phyloP scores from a whole-genome alignment of 2,113 vertebrate genomes.

The Brachypteracias leptosomus region DNA sequence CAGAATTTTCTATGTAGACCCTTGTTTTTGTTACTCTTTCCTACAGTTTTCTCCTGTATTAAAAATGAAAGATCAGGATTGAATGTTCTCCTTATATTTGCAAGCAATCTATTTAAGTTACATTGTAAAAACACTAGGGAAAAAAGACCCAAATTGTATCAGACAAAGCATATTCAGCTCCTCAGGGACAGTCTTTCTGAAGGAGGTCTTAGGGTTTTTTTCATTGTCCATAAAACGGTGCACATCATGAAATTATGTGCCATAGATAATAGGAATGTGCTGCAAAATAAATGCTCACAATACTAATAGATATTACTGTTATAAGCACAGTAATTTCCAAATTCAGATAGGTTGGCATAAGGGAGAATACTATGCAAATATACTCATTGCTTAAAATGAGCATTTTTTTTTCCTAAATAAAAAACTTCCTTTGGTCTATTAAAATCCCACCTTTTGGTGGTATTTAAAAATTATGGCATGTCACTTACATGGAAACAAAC shows the following conservation, averaged over 20 bases:
- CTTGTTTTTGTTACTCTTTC: background rate
- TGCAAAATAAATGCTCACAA: background rate
- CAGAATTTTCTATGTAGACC: background rate
- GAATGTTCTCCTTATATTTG: background rate
- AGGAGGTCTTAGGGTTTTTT: background rate
- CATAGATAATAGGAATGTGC: background rate
- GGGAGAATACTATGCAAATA: background rate
- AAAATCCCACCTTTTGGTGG: background rate
- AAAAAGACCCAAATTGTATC: background rate
- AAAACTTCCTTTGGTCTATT: background rate
- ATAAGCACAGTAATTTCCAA: background rate
- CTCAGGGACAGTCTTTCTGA: background rate
- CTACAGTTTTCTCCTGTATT: background rate
- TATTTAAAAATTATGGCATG: background rate
- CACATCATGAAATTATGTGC: rapidly evolving
- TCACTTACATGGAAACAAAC: background rate
- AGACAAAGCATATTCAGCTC: background rate
- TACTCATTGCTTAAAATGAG: background rate
- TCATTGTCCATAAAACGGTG: background rate
- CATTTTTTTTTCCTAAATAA: background rate
- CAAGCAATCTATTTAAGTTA: background rate
- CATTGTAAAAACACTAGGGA: background rate
- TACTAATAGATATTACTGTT: background rate
- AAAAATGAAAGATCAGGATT: background rate
- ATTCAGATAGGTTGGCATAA: background rate